Conservation (phyloP, 2,888 invertebrate genomes). For the Eledona agricola region DNA sequence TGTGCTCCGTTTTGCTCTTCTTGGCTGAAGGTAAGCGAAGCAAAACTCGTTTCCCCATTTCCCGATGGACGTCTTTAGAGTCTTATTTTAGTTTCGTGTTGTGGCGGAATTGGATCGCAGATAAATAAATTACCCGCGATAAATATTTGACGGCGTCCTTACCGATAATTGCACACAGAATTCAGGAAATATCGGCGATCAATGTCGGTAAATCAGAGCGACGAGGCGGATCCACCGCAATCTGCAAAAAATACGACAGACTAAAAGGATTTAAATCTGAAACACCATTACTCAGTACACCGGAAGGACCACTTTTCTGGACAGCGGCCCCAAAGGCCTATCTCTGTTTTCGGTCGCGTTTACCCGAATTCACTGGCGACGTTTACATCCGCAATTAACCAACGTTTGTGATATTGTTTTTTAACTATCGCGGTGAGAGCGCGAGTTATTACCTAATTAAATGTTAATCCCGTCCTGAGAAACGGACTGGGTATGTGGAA, state of each 20-base stretch:
- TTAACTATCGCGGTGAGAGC: no score
- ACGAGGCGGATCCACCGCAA: neutral
- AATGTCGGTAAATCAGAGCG: neutral
- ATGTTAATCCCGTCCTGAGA: no score
- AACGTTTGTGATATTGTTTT: no score
- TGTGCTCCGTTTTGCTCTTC: slow-evolving; percentile 36
- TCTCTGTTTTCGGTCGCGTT: no score
- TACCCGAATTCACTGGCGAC: no score
- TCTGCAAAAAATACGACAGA: neutral
- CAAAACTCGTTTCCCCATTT: slow-evolving; percentile 48
- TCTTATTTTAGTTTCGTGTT: slow-evolving; percentile 27
- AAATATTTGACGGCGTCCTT: slow-evolving; percentile 23
- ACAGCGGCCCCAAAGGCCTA: no score
- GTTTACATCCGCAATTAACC: no score
- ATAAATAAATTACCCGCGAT: slow-evolving; percentile 28
- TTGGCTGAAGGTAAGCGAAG: slow-evolving; percentile 30
- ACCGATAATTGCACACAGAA: slow-evolving; percentile 18
- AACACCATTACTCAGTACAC: no score
- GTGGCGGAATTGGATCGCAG: slow-evolving; percentile 15
- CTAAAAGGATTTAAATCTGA: no score
- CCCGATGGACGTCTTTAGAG: slow-evolving; percentile 1
- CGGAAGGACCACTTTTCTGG: no score
- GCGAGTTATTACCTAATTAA: no score
- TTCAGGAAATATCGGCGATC: slow-evolving; percentile 1
- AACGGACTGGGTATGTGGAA: no score